Evolutionary conservation across 2,113 vertebrate genomes (phyloP).

Genomic region (Poecilia latipinna): DNA sequence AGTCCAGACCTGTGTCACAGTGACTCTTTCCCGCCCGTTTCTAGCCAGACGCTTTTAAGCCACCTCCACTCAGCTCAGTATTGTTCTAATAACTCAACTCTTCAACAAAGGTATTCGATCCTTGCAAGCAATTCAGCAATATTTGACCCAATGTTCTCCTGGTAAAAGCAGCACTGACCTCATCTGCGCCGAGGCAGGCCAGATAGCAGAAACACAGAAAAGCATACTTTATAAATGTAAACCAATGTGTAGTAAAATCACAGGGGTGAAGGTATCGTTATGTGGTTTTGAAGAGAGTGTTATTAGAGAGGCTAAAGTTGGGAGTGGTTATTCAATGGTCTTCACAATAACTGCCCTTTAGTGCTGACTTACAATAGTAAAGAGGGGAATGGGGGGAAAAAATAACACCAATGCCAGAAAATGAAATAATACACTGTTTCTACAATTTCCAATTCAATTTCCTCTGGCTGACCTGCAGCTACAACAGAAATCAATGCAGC

Average conservation of each 20-base stretch:
- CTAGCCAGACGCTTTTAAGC: neutral
- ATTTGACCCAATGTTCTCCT: constrained; percentile 56
- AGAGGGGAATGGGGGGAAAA: constrained; percentile 1
- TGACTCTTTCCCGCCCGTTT: constrained; percentile 19
- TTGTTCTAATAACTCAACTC: constrained; percentile 34
- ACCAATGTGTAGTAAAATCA: constrained; percentile 68
- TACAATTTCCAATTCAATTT: constrained; percentile 81
- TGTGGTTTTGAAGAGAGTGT: constrained; percentile 66
- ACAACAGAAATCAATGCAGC: constrained; percentile 77
- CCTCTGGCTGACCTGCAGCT: constrained; percentile 74
- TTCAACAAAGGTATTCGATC: constrained; percentile 50
- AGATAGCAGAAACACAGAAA: constrained; percentile 35
- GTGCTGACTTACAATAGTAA: constrained; percentile 60
- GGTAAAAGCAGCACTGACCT: constrained; percentile 48
- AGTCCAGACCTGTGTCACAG: neutral
- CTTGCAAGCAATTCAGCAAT: constrained; percentile 54
- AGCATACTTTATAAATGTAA: constrained; percentile 66
- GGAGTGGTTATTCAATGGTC: constrained; percentile 67
- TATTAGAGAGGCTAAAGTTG: constrained; percentile 73
- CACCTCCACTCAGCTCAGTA: constrained; percentile 28
- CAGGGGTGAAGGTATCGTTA: constrained; percentile 74
- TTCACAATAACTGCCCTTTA: constrained; percentile 67
- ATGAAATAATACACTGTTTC: constrained; percentile 77
- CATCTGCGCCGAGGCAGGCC: constrained; percentile 32
- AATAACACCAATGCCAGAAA: constrained; percentile 61